phyloP scores from a whole-genome alignment of 2,113 vertebrate genomes.

The Charadrius vociferus region DNA sequence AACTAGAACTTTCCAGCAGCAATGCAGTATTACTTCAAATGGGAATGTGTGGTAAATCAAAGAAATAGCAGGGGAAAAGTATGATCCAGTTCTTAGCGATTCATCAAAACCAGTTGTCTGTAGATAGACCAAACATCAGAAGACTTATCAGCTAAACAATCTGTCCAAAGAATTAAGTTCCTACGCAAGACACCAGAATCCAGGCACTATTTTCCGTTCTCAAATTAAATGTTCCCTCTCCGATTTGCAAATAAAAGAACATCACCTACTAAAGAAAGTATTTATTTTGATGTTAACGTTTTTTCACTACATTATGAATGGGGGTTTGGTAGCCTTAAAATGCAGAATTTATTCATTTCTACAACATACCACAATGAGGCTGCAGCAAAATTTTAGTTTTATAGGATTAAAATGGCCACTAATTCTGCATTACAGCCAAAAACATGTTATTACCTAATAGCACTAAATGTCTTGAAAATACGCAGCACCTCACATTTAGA shows the following conservation, averaged over 20 bases:
- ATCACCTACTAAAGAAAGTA: background rate
- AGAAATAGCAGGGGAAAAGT: background rate
- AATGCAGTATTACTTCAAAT: background rate
- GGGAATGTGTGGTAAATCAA: background rate
- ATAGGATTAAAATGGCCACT: background rate
- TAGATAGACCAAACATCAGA: background rate
- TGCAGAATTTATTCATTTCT: background rate
- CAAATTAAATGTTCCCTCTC: background rate
- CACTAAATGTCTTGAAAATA: background rate
- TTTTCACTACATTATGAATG: background rate
- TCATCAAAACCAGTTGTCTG: background rate
- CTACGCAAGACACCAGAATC: background rate
- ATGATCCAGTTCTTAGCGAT: background rate
- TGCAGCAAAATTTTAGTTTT: background rate
- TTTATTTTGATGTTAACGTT: background rate
- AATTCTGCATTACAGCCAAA: background rate
- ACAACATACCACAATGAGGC: background rate
- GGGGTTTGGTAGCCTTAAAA: background rate
- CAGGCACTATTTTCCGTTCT: background rate
- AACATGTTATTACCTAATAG: background rate
- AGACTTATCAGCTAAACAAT: background rate
- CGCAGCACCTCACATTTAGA: background rate
- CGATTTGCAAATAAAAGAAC: background rate
- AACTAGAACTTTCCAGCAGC: slow-evolving; percentile 4
- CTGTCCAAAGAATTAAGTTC: background rate